Percentiles rank a stretch among this genome's conserved stretches.
Conservation (phyloP, 2,113 vertebrate genomes). For the Alaudala cheleensis region DNA sequence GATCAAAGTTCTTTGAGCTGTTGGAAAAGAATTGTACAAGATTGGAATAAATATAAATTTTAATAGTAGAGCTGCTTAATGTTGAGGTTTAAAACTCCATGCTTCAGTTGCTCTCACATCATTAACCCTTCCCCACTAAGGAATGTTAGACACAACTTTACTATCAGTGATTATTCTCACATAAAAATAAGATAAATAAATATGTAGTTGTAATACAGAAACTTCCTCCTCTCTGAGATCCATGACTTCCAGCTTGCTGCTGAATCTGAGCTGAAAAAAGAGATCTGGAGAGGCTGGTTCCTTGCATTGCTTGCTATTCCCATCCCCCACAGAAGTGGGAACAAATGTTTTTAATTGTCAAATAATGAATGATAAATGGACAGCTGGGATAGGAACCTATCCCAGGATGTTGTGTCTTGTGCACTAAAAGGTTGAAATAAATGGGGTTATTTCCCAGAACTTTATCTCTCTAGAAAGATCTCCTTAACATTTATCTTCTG, state of each 20-base stretch:
- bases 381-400: neutral
- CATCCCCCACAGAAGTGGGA: neutral
- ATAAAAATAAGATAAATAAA: neutral
- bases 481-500: neutral
- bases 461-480: neutral
- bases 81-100: neutral
- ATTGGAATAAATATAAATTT: neutral
- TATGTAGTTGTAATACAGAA: neutral
- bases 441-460: neutral
- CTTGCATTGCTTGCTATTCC: neutral
- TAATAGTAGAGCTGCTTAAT: neutral
- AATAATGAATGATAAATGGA: neutral
- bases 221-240: neutral
- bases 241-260: neutral
- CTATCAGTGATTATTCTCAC: neutral
- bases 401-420: neutral
- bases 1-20: neutral
- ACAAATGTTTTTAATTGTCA: neutral
- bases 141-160: neutral
- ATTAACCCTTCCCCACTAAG: neutral
- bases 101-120: neutral
- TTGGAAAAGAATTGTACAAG: neutral
- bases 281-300: neutral
- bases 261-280: neutral
- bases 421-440: neutral